Percentiles rank a stretch among this genome's conserved stretches.
Conservation (phyloP, 2,797 vertebrate genomes). For the Cynopterus sphinx region DNA sequence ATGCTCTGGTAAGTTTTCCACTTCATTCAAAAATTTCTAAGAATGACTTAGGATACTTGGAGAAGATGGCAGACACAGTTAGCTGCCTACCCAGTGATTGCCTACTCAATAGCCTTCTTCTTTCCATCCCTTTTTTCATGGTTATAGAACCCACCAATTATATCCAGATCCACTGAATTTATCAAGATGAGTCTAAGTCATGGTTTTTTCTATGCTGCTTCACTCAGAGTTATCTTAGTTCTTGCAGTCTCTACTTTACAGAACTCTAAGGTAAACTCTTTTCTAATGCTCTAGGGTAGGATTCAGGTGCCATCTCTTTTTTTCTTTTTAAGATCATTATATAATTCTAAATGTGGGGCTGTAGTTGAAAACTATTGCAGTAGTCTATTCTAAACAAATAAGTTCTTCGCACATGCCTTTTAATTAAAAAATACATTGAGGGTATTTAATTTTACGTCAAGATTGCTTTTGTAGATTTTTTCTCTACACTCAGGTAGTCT, state of each 20-base stretch:
- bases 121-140: neutral
- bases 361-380: neutral
- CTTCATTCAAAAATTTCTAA: neutral
- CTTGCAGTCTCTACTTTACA: neutral
- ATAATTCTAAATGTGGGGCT: neutral
- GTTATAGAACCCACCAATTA: neutral
- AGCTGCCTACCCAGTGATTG: neutral
- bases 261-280: neutral
- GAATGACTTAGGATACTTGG: neutral
- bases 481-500: neutral
- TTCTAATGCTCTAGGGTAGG: neutral
- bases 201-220: neutral
- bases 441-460: neutral
- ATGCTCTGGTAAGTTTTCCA: constrained; percentile 1
- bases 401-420: neutral
- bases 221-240: neutral
- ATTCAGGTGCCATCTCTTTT: neutral
- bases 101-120: neutral
- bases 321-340: neutral
- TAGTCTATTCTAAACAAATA: neutral
- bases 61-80: neutral
- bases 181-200: neutral
- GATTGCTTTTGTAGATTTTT: neutral
- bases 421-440: neutral
- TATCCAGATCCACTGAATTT: neutral